These are phyloP conservation scores for Pampusana beccarii DNA, from an alignment of 2,113 vertebrate genomes.

Conservation along the genomic window DNA sequence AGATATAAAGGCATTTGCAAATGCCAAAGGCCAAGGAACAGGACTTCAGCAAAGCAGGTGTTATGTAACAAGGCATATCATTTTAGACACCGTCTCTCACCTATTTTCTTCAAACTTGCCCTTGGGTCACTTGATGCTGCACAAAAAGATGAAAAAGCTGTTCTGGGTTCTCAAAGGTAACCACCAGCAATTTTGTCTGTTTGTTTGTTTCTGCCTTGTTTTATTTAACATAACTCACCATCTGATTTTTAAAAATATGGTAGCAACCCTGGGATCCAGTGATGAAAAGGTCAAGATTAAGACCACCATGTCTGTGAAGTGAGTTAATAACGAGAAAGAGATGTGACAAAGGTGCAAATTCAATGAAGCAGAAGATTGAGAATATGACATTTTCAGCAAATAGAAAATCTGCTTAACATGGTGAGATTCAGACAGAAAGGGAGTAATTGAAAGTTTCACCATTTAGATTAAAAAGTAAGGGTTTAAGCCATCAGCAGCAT, in stretches of 20 bases:
- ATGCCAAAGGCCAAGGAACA: constrained; percentile 27
- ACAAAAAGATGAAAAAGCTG: background rate
- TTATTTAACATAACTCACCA: background rate
- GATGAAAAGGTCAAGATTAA: constrained; percentile 27
- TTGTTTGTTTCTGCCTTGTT: background rate
- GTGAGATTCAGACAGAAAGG: background rate
- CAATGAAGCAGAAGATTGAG: background rate
- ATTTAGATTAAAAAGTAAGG: background rate
- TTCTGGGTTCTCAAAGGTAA: background rate
- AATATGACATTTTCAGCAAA: background rate
- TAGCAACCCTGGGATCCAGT: background rate
- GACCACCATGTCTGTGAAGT: background rate
- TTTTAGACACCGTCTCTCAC: constrained; percentile 21
- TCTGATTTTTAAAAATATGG: background rate
- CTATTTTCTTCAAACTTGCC: background rate
- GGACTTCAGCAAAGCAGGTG: background rate
- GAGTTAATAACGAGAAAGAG: background rate
- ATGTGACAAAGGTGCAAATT: background rate
- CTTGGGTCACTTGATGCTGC: background rate
- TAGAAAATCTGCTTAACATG: background rate
- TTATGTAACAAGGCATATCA: background rate
- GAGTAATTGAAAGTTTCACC: background rate
- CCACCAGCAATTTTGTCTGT: background rate
- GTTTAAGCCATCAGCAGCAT: background rate
- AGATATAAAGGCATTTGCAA: constrained; percentile 20